Base-by-base conservation (phyloP, 1,140 invertebrate species). In the Apis laboriosa region DNA sequence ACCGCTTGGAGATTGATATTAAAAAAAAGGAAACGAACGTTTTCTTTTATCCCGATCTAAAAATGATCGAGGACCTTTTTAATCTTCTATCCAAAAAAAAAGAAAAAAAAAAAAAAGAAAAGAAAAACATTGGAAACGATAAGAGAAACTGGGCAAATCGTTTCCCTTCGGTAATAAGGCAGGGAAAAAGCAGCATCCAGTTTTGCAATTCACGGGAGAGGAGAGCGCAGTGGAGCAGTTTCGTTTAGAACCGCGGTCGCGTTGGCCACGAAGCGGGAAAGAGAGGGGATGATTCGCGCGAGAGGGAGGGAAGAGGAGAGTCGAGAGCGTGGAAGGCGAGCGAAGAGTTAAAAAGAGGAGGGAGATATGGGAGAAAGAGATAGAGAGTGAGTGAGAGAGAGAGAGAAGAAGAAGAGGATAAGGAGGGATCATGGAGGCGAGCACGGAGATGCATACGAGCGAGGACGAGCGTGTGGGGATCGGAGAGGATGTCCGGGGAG, bases 371-470 rank as follows among this genome's bases (percentile, higher is more conserved):
- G 24, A 5, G 56, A 49, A 53, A 49, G 43, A 43, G 0, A 55
- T 51, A 28, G 19, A 21, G 58, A 19, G 28, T 53, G 43, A 75
- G 49, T 19, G 19, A n/a, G 49, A n/a, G 43, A 4, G 51, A 28
- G 49, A 28, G 73, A 49, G 24, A n/a, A 5, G 28, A 51, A 7
- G 12, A 21, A 1, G 72, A 60, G 34, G 49, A 28, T 28, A 51
- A 66, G 76, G 67, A 61, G 80, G 67, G 55, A 82, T 68, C 55
- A 61, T 64, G 75, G 72, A 75, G 79, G 55, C 53, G 67, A 63
- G 58, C 73, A 64, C 56, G 66, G 63, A 83, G 61, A 79, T 83
- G 68, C 85, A 85, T 83, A 78, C 80, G 60, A 83, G 73, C 28
- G 55, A 58, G 84, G 72, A 71, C 56, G 58, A 67, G 34, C 53